Percentiles rank a stretch among this genome's conserved stretches.
Conservation (phyloP, 2,113 vertebrate genomes). For the Chionodraco myersi region DNA sequence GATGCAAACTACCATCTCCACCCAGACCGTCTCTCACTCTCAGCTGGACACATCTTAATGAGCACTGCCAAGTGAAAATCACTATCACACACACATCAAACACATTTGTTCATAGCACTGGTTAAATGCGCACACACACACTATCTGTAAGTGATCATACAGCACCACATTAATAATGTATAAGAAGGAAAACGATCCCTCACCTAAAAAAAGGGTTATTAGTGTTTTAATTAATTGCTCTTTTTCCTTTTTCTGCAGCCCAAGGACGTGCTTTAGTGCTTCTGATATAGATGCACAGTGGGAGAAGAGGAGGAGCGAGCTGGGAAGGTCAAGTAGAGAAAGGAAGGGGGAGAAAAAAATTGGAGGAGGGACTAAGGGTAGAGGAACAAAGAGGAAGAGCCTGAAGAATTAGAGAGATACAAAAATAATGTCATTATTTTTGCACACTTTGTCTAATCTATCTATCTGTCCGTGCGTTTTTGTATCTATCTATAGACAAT, state of each 20-base stretch:
- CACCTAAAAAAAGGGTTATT: conserved; percentile 33
- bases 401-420: background rate
- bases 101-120: no score
- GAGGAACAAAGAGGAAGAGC: conserved; percentile 1
- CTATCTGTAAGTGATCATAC: conserved; percentile 33
- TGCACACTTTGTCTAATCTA: no score
- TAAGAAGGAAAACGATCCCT: conserved; percentile 29
- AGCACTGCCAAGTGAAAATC: conserved; percentile 15
- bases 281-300: background rate
- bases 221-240: conserved; percentile 46
- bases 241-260: conserved; percentile 31
- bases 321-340: background rate
- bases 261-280: conserved; percentile 25
- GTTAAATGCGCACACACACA: background rate
- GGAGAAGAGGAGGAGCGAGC: background rate
- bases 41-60: conserved; percentile 28
- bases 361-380: background rate
- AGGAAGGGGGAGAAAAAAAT: background rate
- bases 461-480: no score
- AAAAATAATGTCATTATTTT: no score
- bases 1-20: background rate
- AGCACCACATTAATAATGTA: conserved; percentile 49
- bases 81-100: conserved; percentile 1
- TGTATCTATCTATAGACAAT: no score
- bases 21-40: conserved; percentile 6